Conservation (phyloP, 2,113 vertebrate genomes). For the Melozone crissalis region DNA sequence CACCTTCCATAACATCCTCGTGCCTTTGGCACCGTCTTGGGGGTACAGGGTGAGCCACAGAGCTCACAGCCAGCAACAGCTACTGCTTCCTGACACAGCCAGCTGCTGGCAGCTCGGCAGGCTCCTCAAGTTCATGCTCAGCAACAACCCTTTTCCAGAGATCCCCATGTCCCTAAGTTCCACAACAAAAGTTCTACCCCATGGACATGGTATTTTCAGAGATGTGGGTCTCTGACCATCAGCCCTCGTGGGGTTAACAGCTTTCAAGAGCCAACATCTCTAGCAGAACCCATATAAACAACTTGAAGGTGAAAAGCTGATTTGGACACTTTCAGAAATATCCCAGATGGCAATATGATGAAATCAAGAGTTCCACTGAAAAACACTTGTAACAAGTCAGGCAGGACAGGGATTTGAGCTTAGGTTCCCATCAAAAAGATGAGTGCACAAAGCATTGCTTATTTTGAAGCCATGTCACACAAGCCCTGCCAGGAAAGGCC, state of each 20-base stretch:
- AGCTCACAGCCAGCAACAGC: not conserved
- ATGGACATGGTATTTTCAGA: rapidly evolving
- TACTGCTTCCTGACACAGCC: not conserved
- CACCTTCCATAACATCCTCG: not conserved
- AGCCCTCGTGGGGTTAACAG: not conserved
- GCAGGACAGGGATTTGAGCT: not conserved
- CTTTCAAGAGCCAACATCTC: not conserved
- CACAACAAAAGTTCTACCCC: not conserved
- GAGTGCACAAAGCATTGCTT: not conserved
- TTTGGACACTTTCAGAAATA: not conserved
- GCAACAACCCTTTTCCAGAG: not conserved
- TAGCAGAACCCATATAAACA: not conserved
- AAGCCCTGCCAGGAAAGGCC: not conserved
- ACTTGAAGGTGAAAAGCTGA: not conserved
- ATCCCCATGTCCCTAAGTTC: not conserved
- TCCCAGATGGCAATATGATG: not conserved
- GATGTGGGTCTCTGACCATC: not conserved
- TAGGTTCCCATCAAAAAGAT: not conserved
- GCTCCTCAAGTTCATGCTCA: not conserved
- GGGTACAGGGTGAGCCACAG: not conserved
- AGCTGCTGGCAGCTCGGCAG: not conserved
- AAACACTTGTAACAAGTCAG: not conserved
- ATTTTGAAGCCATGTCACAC: not conserved
- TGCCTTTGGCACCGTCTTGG: not conserved
- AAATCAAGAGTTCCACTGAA: not conserved